Conservation (phyloP, 92 coral and sea anemone species). For the Pocillopora grandis region DNA sequence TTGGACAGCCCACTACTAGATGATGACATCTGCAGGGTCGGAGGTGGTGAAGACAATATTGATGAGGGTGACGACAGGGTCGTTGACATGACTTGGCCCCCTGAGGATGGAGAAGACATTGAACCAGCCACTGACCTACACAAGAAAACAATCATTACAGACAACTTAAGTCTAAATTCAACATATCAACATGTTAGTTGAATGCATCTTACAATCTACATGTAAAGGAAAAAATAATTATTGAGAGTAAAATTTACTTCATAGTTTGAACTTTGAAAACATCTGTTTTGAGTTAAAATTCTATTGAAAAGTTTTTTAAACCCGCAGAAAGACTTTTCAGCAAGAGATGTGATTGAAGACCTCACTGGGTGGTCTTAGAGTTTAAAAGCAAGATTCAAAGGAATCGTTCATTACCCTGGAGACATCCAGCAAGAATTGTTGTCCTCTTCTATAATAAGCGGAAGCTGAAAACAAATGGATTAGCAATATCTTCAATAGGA, state of each 20-base stretch:
- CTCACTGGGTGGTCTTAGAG: too few species aligned
- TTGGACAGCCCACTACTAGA: slow-evolving; percentile 21
- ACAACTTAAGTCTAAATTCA: too few species aligned
- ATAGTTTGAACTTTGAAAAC: too few species aligned
- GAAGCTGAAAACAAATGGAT: neutral
- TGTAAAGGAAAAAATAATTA: too few species aligned
- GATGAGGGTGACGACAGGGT: neutral
- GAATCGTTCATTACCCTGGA: slow-evolving; percentile 13
- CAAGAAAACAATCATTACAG: neutral
- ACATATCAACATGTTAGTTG: too few species aligned
- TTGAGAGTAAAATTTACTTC: too few species aligned
- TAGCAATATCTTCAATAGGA: neutral
- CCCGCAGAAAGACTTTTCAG: too few species aligned
- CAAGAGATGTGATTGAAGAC: too few species aligned
- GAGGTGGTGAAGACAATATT: slow-evolving; percentile 13
- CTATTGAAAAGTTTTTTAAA: too few species aligned
- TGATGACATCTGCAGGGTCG: slow-evolving; percentile 18
- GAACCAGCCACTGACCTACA: slow-evolving; percentile 39
- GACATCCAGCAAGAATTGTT: slow-evolving; percentile 47
- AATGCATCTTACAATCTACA: too few species aligned
- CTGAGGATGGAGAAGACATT: slow-evolving; percentile 30
- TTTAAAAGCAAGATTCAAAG: too few species aligned
- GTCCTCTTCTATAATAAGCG: slow-evolving; percentile 31
- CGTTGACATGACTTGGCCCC: slow-evolving; percentile 14
- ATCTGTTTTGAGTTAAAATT: too few species aligned